Conservation (phyloP, 2,113 vertebrate species). For the Bothrops jararaca region DNA sequence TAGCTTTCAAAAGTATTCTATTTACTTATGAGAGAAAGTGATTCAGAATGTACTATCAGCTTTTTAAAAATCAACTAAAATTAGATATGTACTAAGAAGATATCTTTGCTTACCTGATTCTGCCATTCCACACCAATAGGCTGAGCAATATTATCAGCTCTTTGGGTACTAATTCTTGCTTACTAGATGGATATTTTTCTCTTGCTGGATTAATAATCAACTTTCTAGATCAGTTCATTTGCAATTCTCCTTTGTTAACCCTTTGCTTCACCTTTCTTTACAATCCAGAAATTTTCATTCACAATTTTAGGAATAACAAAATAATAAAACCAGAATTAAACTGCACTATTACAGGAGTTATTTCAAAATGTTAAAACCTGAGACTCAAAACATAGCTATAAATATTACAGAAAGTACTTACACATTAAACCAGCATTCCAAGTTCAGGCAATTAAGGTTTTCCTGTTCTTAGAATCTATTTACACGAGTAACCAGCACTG, state of each 20-base stretch:
- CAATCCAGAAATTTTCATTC: slow-evolving; percentile 28
- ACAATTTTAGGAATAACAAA: slow-evolving; percentile 12
- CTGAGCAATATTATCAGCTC: slow-evolving; percentile 79
- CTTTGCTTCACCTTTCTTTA: slow-evolving; percentile 69
- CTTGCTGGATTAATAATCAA: slow-evolving; percentile 93
- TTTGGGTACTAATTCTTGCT: slow-evolving; percentile 78
- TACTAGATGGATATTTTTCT: slow-evolving; percentile 81
- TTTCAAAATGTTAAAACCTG: slow-evolving; percentile 21
- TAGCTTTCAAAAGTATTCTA: slow-evolving; percentile 46
- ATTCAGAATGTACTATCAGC: slow-evolving; percentile 18
- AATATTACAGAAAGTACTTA: slow-evolving; percentile 9
- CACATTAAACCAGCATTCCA: background rate
- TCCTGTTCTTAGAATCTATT: slow-evolving; percentile 41
- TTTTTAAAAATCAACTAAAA: slow-evolving; percentile 34
- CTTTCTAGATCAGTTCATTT: slow-evolving; percentile 94
- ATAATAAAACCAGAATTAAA: background rate
- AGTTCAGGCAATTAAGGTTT: background rate
- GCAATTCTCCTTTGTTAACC: slow-evolving; percentile 98
- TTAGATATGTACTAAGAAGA: slow-evolving; percentile 38
- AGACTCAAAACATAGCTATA: background rate
- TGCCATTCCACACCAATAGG: slow-evolving; percentile 74
- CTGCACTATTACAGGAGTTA: background rate
- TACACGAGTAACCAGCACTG: slow-evolving; percentile 3
- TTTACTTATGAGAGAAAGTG: slow-evolving; percentile 57
- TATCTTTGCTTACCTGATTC: slow-evolving; percentile 75